Conservation (phyloP, 2,888 invertebrate genomes). For the Azorinus chamasolen region DNA sequence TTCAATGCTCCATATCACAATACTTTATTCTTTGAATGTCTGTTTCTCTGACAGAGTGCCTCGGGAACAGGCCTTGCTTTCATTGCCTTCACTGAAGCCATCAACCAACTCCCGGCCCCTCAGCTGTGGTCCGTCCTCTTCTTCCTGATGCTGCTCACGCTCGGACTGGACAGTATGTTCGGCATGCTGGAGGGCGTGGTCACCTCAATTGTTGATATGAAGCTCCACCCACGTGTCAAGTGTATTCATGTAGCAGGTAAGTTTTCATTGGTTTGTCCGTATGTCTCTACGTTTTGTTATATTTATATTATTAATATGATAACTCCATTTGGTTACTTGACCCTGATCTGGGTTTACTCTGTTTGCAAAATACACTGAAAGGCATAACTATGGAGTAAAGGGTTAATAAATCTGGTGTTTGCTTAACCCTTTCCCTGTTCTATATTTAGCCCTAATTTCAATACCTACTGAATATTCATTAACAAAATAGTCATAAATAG, state of each 20-base stretch:
- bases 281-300: not conserved
- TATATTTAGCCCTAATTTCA: too few relatives aligned
- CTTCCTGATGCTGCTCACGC: constrained; percentile 97
- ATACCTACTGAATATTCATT: too few relatives aligned
- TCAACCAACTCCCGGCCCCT: constrained; percentile 96
- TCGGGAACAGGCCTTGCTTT: constrained; percentile 98
- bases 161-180: constrained; percentile 97
- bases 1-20: too few relatives aligned
- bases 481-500: too few relatives aligned
- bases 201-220: constrained; percentile 97
- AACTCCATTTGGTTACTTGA: too few relatives aligned
- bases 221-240: constrained; percentile 90
- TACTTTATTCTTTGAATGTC: too few relatives aligned
- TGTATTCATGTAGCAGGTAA: constrained; percentile 65
- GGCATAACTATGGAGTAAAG: too few relatives aligned
- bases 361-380: too few relatives aligned
- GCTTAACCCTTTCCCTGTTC: too few relatives aligned
- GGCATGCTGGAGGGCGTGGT: constrained; percentile 98
- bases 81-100: constrained; percentile 98
- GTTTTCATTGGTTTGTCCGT: not conserved
- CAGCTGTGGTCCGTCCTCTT: constrained; percentile 98
- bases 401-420: too few relatives aligned
- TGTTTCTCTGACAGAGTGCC: constrained; percentile 96
- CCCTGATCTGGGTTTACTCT: too few relatives aligned
- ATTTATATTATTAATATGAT: too few relatives aligned